Conservation (phyloP, 1,140 invertebrate genomes). For the Orius insidiosus region DNA sequence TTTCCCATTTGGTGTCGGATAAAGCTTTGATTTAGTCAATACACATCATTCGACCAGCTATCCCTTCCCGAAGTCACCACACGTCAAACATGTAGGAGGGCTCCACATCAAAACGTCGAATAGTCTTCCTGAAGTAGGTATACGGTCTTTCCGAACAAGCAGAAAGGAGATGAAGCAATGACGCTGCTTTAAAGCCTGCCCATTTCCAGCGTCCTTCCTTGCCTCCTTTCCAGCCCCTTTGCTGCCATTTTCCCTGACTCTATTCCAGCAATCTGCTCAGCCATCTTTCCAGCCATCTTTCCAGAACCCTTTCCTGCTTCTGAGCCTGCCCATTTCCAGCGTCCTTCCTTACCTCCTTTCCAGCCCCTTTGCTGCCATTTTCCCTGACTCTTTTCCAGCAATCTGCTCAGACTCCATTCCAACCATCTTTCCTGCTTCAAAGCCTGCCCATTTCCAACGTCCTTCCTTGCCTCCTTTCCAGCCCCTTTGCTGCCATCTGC, state of each 20-base stretch:
- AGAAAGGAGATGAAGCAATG: no score
- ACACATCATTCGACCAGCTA: slow-evolving; percentile 24
- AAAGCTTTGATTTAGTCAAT: slow-evolving; percentile 19
- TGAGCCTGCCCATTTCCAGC: no score
- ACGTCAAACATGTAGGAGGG: slow-evolving; percentile 24
- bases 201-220: not conserved
- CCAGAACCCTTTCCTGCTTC: no score
- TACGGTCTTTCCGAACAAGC: not conserved
- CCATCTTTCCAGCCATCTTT: no score
- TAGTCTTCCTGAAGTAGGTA: slow-evolving; percentile 22
- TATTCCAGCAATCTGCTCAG: not conserved
- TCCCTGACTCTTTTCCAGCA: not conserved
- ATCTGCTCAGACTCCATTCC: not conserved
- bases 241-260: not conserved
- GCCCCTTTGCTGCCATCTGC: no score
- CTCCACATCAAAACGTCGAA: slow-evolving; percentile 21
- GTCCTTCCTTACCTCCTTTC: not conserved
- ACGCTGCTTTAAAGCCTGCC: no score
- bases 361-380: not conserved
- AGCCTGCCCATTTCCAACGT: no score
- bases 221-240: not conserved
- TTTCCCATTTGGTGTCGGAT: slow-evolving; percentile 17
- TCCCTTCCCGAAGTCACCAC: slow-evolving; percentile 21
- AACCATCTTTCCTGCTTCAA: not conserved
- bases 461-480: no score